Evolutionary conservation across 2,797 vertebrate species (phyloP).

Genomic region (Sphaeramia orbicularis): DNA sequence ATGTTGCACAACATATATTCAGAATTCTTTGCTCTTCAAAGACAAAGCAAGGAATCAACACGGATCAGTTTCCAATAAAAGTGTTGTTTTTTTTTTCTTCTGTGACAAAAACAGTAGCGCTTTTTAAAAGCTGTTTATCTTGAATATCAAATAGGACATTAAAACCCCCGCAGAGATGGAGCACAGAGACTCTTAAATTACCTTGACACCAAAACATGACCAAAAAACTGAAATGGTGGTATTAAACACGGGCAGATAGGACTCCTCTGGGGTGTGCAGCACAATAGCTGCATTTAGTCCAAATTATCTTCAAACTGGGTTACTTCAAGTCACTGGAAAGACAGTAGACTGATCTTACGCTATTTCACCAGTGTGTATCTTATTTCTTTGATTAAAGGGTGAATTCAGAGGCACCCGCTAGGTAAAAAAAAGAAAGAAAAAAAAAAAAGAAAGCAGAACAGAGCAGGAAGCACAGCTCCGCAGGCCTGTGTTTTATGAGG

Average conservation of each 20-base stretch:
- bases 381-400: constrained; percentile 45
- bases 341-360: constrained; percentile 21
- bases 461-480: constrained; percentile 1
- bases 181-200: constrained; percentile 41
- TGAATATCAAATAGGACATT: constrained; percentile 40
- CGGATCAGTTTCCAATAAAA: neutral
- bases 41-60: constrained; percentile 9
- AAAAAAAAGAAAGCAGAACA: neutral
- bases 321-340: constrained; percentile 28
- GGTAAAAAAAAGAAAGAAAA: neutral
- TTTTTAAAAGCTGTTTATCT: constrained; percentile 22
- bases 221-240: constrained; percentile 24
- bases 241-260: constrained; percentile 42
- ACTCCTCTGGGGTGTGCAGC: constrained; percentile 33
- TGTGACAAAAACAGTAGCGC: neutral
- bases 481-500: constrained; percentile 27
- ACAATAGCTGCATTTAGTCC: constrained; percentile 42
- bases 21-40: neutral
- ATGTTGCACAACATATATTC: too few species aligned
- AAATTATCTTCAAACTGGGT: constrained; percentile 52
- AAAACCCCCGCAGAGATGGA: constrained; percentile 34
- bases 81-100: neutral
- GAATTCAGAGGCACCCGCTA: constrained; percentile 18
- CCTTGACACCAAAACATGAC: constrained; percentile 41
- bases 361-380: constrained; percentile 20